These are phyloP conservation scores for Tribolium freemani DNA, from an alignment of 2,888 invertebrate species.

Conservation along the genomic window DNA sequence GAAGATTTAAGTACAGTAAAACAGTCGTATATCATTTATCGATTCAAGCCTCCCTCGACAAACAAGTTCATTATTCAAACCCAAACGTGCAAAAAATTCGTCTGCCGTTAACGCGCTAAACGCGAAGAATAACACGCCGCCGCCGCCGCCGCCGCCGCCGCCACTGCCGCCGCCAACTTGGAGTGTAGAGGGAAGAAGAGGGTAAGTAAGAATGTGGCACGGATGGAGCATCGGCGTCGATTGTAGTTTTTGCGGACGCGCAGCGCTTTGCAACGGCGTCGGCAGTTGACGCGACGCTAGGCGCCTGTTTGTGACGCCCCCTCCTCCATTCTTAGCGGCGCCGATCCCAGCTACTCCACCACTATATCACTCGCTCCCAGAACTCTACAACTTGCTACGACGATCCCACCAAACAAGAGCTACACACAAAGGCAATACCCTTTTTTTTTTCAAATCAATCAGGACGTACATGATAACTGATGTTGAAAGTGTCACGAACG, in stretches of 20 bases:
- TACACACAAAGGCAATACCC: background rate
- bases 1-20: too few species aligned
- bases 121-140: background rate
- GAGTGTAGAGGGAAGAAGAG: background rate
- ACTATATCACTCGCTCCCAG: conserved; percentile 52
- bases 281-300: conserved; percentile 67
- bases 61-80: background rate
- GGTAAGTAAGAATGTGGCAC: background rate
- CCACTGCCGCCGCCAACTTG: background rate
- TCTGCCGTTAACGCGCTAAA: background rate
- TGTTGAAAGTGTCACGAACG: too few species aligned
- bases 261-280: conserved; percentile 70
- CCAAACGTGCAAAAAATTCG: background rate
- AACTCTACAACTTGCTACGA: conserved; percentile 39
- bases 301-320: conserved; percentile 68
- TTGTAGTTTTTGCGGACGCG: conserved; percentile 65
- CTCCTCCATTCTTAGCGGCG: conserved; percentile 61
- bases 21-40: too few species aligned
- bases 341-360: conserved; percentile 50
- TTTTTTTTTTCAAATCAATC: too few species aligned
- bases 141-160: background rate
- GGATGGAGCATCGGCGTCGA: conserved; percentile 48
- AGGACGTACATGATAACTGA: too few species aligned
- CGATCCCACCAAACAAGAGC: conserved; percentile 13
- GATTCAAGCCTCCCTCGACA: too few species aligned